Conservation (phyloP, 2,113 vertebrate species). For the Plectropomus leopardus region DNA sequence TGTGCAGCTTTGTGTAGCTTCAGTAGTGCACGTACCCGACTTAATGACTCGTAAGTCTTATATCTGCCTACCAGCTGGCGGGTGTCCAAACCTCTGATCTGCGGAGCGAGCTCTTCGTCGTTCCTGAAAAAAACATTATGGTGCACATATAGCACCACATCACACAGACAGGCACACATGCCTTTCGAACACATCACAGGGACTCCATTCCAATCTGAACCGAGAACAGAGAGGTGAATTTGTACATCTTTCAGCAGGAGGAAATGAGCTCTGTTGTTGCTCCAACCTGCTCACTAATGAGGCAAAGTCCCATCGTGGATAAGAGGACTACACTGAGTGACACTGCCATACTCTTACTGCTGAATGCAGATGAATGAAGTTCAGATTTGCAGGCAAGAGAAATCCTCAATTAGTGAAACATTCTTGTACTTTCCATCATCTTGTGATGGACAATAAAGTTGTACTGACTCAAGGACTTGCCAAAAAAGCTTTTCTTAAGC, state of each 20-base stretch:
- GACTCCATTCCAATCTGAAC: constrained; percentile 17
- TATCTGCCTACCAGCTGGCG: constrained; percentile 62
- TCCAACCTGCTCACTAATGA: constrained; percentile 54
- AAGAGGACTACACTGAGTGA: constrained; percentile 27
- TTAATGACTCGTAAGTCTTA: constrained; percentile 70
- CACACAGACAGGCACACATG: background rate
- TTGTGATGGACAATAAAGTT: background rate
- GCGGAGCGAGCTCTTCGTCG: constrained; percentile 30
- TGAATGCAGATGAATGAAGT: constrained; percentile 36
- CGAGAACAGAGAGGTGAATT: constrained; percentile 29
- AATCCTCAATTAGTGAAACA: constrained; percentile 1
- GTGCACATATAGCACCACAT: constrained; percentile 6
- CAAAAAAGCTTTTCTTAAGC: background rate
- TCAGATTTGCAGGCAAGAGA: background rate
- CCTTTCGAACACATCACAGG: constrained; percentile 32
- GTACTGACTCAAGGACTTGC: background rate
- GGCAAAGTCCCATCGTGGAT: constrained; percentile 34
- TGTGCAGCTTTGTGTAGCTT: constrained; percentile 50
- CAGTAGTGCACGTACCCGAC: constrained; percentile 29
- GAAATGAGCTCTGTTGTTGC: constrained; percentile 24
- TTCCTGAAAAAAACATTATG: constrained; percentile 38
- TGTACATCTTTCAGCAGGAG: constrained; percentile 2
- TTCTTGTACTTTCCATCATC: background rate
- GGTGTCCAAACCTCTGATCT: constrained; percentile 60
- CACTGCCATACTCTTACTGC: constrained; percentile 1